Base-by-base conservation (phyloP, 2,888 invertebrate species). In the Thymelicus lineola region DNA sequence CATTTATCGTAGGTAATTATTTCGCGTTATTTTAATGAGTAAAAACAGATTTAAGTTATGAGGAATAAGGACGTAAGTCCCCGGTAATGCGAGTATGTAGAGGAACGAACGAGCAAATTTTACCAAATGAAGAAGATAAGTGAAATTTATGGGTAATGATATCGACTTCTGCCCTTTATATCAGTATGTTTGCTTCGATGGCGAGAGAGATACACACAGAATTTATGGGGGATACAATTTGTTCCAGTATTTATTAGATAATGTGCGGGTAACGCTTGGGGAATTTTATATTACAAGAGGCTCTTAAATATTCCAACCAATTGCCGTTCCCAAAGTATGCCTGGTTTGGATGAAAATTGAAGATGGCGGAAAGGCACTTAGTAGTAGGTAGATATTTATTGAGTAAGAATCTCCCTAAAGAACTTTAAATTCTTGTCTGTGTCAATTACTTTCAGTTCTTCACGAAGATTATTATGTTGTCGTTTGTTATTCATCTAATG, bases 111-210 rank as follows among this genome's bases (percentile, higher is more conserved):
- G 80, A 86, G 87, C 85, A 87, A 88, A 88, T 87, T 86, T 85
- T 86, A 80, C 84, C 82, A 80, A 89, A 86, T 84, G 86, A 85
- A 79, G 77, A 78, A 88, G 89, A 89, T 90, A 90, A 88, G 85
- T 88, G 84, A 82, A 88, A 89, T 90, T 89, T 90, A 90, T 90
- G 89, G 85, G 84, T 85, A 88, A 88, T 85, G 87, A 88, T 88
- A 88, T 86, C 88, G 87, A 88, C 88, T 89, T 80, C 77, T 85
- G 86, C 81, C 89, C 88, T 84, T 85, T 83, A 80, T 84, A 87
- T 88, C 87, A 83, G 84, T 88, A 82, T 85, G 86, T 89, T 87
- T 86, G 86, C 80, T 87, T 86, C 83, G 87, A 88, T 88, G 82
- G 79, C 81, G 81, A 77, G 79, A 79, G 78, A 84, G 88, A 89